phyloP scores from a whole-genome alignment of 2,888 invertebrate genomes.

The Protodeltote pygarga region DNA sequence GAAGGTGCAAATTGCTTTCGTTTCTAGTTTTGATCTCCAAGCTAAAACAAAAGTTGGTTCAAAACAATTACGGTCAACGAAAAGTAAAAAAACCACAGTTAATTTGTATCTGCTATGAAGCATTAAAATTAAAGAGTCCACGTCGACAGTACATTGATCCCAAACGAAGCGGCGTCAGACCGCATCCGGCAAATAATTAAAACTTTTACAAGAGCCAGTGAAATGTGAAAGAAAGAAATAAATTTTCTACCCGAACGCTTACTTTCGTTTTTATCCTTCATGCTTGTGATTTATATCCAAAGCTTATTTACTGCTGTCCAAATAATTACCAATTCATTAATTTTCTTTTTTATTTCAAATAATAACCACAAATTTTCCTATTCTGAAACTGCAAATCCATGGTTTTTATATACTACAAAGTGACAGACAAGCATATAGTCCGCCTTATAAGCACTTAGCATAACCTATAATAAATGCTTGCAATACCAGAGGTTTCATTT shows the following conservation, averaged over 20 bases:
- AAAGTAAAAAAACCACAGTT: constrained; percentile 38
- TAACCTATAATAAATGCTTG: too few relatives aligned
- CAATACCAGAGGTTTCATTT: too few relatives aligned
- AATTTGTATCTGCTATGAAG: constrained; percentile 51
- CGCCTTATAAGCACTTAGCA: too few relatives aligned
- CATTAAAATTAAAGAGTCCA: constrained; percentile 62
- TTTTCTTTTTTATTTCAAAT: constrained; percentile 44
- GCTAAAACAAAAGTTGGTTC: constrained; percentile 12
- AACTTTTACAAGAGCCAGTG: constrained; percentile 78
- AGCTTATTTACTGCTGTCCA: constrained; percentile 55
- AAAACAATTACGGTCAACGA: constrained; percentile 22
- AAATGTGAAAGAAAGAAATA: constrained; percentile 78
- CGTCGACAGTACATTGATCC: constrained; percentile 68
- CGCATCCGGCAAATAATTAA: constrained; percentile 83
- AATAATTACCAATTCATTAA: constrained; percentile 39
- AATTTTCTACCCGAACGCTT: constrained; percentile 77
- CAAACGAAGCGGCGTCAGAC: constrained; percentile 63
- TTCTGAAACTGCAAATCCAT: too few relatives aligned
- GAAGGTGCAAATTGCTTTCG: neutral
- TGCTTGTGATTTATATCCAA: constrained; percentile 72
- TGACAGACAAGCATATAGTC: too few relatives aligned
- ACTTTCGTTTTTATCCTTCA: constrained; percentile 78
- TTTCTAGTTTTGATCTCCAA: constrained; percentile 1
- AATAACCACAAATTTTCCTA: constrained; percentile 44
- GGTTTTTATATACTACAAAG: too few relatives aligned